Evolutionary conservation across 2,113 vertebrate species (phyloP), one percentile per base, ranked within the genome.

Genomic region (Copsychus sechellarum): DNA sequence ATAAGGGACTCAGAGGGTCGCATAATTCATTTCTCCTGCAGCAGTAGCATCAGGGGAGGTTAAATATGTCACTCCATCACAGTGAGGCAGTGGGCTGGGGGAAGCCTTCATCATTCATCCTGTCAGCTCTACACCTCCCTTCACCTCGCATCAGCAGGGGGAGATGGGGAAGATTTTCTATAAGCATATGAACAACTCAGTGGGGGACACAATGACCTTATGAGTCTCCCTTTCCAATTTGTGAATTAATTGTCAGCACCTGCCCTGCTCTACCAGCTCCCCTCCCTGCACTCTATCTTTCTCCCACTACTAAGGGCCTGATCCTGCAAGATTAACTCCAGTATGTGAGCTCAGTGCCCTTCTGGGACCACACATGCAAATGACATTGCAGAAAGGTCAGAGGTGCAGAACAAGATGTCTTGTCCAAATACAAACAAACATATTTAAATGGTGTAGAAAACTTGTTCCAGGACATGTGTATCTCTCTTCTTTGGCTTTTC

Each of bases 51-150:
- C 97, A 96, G 95, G 90, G 93, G 90, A 97, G 92, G 96, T 96
- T 97, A 97, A 97, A 96, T 83, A 86, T 97, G 96, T 96, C 97
- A 96, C 96, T 97, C 96, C 96, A 96, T 96, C 97, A 97, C 82
- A 48, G 65, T 4, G 36, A 94, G 77, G 78, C 95, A 84, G 8
- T 11, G 86, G 92, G 76, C 5, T 90, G 79, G 91, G 91, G 95
- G 88, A 94, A 94, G 95, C 88, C 92, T 95, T 94, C 95, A 97
- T 97, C 94, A 97, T 60, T 97, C 97, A 97, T 96, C 87, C 92
- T 97, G 97, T 95, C 97, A 97, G 93, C 84, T 93, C 70, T 20
- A 45, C 66, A 88, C 82, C 86, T 96, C 95, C 85, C 86, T 81
- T 74, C 9, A 50, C 81, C 91, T 96, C 12, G 0, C 73, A 85